Evolutionary conservation across 2,888 invertebrate genomes (phyloP), one percentile per base, ranked within the genome.

Genomic region (Drosophila nigritarsus): DNA sequence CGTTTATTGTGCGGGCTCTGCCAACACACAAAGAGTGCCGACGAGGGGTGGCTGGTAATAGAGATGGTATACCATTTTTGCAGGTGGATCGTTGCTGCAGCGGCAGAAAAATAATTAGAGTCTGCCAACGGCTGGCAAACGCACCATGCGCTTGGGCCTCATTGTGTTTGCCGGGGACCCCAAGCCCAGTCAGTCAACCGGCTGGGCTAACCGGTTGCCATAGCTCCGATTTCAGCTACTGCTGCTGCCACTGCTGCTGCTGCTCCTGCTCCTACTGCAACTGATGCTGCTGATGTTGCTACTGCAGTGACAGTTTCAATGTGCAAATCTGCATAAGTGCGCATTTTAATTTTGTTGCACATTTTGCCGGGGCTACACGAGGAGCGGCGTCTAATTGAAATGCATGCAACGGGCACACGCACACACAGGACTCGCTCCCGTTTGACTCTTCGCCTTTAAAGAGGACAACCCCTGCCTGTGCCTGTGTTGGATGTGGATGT

Each of bases 281-380:
- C 24, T 15, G 45, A 15, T 24, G 36, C 51, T 50, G 63, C 34
- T 64, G 49, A 48, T 65, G 61, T 62, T 72, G 84, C 38, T 3
- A 18, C 61, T 75, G 83, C 81, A 77, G 87, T 87, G 87, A 87
- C 90, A 90, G 81, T 89, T 87, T 87, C 87, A 87, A 90, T 90
- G 90, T 84, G 87, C 89, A 87, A 90, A 87, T 87, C 90, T 87
- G 87, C 87, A 87, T 87, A 87, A 87, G 89, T 87, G 90, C 90
- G 90, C 87, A 87, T 87, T 87, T 87, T 87, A 90, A 90, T 90
- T 90, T 87, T 90, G 87, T 87, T 87, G 87, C 84, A 87, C 90
- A 87, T 87, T 87, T 87, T 87, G 84, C 87, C 74, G 87, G 66
- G 34, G 83, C 69, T 87, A 66, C 75, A n/a, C 54, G n/a, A 55